Base-by-base conservation (phyloP, 1,140 invertebrate genomes). In the Drosophila bipectinata region DNA sequence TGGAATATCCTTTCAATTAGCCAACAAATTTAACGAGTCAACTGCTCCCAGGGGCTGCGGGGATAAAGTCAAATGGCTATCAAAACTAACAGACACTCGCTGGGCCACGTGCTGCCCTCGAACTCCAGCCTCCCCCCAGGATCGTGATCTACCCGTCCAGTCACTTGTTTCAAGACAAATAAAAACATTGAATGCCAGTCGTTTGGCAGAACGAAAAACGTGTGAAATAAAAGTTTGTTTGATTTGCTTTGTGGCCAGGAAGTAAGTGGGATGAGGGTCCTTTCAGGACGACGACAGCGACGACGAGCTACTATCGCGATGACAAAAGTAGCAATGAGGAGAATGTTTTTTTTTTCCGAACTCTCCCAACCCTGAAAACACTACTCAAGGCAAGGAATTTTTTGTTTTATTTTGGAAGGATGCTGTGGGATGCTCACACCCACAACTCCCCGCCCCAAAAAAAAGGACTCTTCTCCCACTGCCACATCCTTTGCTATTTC, bases 181-280 rank as follows among this genome's bases (percentile, higher is more conserved):
- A 72, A 51, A 71, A 72, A 72, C 67, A 69, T 57, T 57, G 63
- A 28, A 53, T 5, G 47, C 47, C 41, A 64, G 24, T 60, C 52
- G n/a, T 21, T 30, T 48, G 69, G 51, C 67, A 75, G 51, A 79
- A 66, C 81, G 82, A 87, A 71, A 79, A 87, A 87, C 82, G 81
- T 85, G 78, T 87, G 82, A 85, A 85, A 85, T 72, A 73, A 81
- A 85, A 85, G 83, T 87, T 69, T 87, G 82, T 85, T 85, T 85
- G 82, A 79, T 63, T 87, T 85, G 61, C 82, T 87, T 72, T 71
- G 77, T 78, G 63, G 26, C 55, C 28, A 44, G 54, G 49, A 47
- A 68, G 52, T 34, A 37, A 12, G 30, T 12, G 53, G 47, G 44
- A 12, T n/a, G 34, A 37, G 34, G 34, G 34, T 37, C 34, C 34